Base-by-base conservation (phyloP, 2,797 vertebrate genomes). In the Chaetodon trifasciatus region DNA sequence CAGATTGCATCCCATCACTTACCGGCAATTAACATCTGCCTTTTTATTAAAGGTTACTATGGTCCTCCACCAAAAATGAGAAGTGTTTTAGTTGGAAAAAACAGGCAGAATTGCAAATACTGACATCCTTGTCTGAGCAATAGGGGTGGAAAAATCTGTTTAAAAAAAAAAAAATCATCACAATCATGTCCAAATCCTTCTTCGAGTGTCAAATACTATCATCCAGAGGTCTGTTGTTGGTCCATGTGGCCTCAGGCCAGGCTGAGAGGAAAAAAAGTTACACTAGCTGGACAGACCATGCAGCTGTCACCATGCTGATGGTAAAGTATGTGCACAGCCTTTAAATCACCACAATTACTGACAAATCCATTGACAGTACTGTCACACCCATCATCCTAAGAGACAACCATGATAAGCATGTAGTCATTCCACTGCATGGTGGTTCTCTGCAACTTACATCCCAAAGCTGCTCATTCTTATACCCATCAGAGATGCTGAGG, bases 391-490 rank as follows among this genome's bases (percentile, higher is more conserved):
- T 79, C 71, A 83, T 44, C 56, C 35, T 35, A 3, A 52, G 53
- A 80, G 37, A 70, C n/a, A 49, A 21, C 65, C n/a, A 49, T 61
- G 44, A 81, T 86, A 81, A 88, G 65, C 56, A 64, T 64, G 8
- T 42, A 76, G 37, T 50, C 64, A 74, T 39, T 21, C 35, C 1
- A 42, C 35, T 66, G 58, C 53, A 53, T 44, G 2, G 40, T 21
- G 58, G 35, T 44, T 49, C 40, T 57, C 47, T 74, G 12, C 79
- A 77, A 83, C 83, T 40, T 56, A 8, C 11, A 46, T 47, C 67
- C 71, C 50, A 72, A 60, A 76, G 49, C 55, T 73, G 70, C 64
- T 78, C 66, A 37, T 72, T 69, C 37, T 28, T 11, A 70, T 79
- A 79, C 17, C 65, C 28, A 55, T 46, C 39, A 6, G 32, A 58